Base-by-base conservation (phyloP, 2,888 invertebrate species). In the Amaurobius ferox region DNA sequence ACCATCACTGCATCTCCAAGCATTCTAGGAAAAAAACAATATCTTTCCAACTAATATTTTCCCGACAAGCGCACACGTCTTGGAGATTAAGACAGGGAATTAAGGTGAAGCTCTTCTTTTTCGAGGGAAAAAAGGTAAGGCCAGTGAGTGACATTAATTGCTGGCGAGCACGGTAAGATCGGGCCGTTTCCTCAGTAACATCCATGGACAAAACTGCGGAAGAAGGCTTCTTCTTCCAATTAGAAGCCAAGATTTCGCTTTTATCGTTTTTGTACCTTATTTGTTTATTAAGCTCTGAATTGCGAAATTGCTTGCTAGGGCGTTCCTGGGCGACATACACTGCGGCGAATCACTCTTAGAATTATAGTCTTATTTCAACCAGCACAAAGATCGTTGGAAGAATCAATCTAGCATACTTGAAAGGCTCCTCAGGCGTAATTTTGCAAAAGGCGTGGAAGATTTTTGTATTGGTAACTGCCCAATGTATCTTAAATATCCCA, bases 141-240 rank as follows among this genome's bases (percentile, higher is more conserved):
- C 64, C 76, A 48, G 48, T 83, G 76, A 83, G 81, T 83, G 81
- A 83, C 81, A 76, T 83, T 83, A 83, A 83, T 83, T 83, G 81
- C 76, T 40, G 39, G 66, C 28, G 62, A 44, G 48, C 68, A 70
- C 74, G 68, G 64, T 61, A 44, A 29, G 64, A 70, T 71, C 71
- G 71, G 40, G 62, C 64, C 62, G 40, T 76, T 83, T 83, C 71
- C 81, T 71, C 26, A 29, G 76, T 76, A 40, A 76, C 76, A n/a
- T n/a, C n/a, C 81, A 76, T 83, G 76, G 76, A 48, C 70, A 76
- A 39, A 64, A 62, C 81, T 70, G 76, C 62, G 76, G 70, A 16
- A 64, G 44, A 64, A 62, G 64, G 76, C 74, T 74, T 74, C 76
- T 83, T 74, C 76, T 83, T 76, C 81, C 81, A 83, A 83, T 83